Conservation (phyloP, 2,888 invertebrate species). For the Campoletis raptor region DNA sequence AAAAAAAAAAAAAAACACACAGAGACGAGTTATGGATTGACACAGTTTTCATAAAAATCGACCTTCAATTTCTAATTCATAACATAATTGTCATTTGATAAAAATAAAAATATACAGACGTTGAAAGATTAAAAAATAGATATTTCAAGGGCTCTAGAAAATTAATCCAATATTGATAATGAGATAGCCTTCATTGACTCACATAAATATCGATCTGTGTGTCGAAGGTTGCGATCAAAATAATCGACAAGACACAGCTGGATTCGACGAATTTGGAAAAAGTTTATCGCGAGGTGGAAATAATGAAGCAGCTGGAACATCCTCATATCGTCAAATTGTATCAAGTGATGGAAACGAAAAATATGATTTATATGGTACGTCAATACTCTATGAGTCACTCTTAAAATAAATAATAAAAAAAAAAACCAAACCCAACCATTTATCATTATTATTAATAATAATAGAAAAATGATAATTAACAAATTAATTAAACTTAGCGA, state of each 20-base stretch:
- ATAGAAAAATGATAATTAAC: no score
- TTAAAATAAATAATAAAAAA: no score
- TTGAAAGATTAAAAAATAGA: background rate
- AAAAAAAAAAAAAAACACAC: background rate
- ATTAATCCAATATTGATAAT: slow-evolving; percentile 1
- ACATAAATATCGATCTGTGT: slow-evolving; percentile 79
- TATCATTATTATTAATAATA: background rate
- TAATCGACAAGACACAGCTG: slow-evolving; percentile 97
- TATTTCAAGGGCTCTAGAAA: background rate
- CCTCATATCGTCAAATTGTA: slow-evolving; percentile 99
- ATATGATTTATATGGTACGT: slow-evolving; percentile 97
- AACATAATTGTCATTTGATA: background rate
- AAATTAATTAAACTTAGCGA: no score
- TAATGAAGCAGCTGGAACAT: slow-evolving; percentile 98
- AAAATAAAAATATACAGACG: background rate
- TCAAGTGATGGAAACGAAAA: slow-evolving; percentile 99
- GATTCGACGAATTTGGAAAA: slow-evolving; percentile 96
- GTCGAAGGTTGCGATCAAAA: slow-evolving; percentile 96
- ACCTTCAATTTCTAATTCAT: background rate
- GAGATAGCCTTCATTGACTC: background rate
- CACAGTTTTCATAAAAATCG: background rate
- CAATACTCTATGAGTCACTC: background rate
- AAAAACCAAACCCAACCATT: background rate
- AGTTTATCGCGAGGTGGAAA: slow-evolving; percentile 98
- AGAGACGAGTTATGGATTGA: background rate